Percentiles rank a stretch among this genome's conserved stretches.
Conservation (phyloP, 2,888 invertebrate genomes). For the Labia minor region DNA sequence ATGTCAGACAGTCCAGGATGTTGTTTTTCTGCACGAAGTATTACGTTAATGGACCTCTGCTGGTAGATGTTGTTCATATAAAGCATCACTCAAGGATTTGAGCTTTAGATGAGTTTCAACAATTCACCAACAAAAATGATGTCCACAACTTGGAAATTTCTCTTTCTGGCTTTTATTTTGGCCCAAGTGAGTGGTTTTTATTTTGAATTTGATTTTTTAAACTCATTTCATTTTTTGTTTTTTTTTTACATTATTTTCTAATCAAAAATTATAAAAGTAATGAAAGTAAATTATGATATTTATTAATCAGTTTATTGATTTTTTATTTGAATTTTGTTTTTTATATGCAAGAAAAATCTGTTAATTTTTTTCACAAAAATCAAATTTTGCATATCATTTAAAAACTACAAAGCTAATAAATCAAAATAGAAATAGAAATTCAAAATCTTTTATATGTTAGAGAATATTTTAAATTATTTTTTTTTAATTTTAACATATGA, state of each 20-base stretch:
- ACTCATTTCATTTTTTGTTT: background rate
- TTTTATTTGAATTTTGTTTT: background rate
- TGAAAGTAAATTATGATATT: background rate
- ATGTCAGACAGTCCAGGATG: background rate
- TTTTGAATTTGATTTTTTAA: too few species aligned
- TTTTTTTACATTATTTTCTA: background rate
- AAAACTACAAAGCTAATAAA: too few species aligned
- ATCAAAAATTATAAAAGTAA: background rate
- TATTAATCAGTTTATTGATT: background rate
- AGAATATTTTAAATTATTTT: too few species aligned
- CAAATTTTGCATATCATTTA: too few species aligned
- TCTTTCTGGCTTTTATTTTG: background rate
- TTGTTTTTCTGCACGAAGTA: background rate
- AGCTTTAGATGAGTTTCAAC: background rate
- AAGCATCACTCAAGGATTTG: background rate
- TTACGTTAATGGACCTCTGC: background rate
- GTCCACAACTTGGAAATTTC: background rate
- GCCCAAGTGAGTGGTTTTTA: background rate
- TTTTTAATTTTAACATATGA: too few species aligned
- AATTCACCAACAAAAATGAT: background rate
- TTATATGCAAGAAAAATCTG: too few species aligned
- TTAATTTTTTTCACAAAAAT: too few species aligned
- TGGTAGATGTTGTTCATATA: background rate
- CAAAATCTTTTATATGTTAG: too few species aligned
- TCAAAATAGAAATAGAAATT: too few species aligned